phyloP scores from a whole-genome alignment of 2,797 vertebrate genomes.

The Harpagifer antarcticus region DNA sequence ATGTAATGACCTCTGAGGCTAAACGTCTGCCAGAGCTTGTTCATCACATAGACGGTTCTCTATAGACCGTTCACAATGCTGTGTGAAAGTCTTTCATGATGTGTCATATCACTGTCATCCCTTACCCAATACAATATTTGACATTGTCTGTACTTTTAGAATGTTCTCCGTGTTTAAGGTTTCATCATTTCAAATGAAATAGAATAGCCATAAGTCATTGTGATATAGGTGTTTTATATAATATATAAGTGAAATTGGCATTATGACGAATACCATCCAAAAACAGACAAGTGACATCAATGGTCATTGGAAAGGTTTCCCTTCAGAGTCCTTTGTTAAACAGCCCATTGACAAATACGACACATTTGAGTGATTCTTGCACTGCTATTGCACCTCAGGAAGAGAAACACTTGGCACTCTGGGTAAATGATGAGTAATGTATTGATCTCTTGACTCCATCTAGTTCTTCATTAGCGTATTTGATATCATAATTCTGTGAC shows the following conservation, averaged over 20 bases:
- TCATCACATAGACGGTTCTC: slow-evolving; percentile 41
- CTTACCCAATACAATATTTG: slow-evolving; percentile 10
- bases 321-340: slow-evolving; percentile 7
- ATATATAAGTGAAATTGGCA: not conserved
- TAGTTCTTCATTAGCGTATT: not conserved
- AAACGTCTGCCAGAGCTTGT: slow-evolving; percentile 58
- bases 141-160: not conserved
- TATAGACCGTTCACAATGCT: not conserved
- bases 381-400: not conserved
- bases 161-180: not conserved
- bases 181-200: not conserved
- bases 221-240: slow-evolving; percentile 5
- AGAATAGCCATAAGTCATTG: not conserved
- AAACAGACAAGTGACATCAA: slow-evolving; percentile 2
- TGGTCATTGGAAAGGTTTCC: not conserved
- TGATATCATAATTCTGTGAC: not conserved
- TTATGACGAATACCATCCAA: not conserved
- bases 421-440: slow-evolving; percentile 3
- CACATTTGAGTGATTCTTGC: slow-evolving; percentile 9
- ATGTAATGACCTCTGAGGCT: slow-evolving; percentile 60
- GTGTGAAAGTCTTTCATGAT: slow-evolving; percentile 4
- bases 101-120: slow-evolving; percentile 22
- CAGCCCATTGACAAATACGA: not conserved
- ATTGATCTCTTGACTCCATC: slow-evolving; percentile 11
- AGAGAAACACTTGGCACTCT: not conserved